Percentiles rank a stretch among this genome's conserved stretches.
Evolutionary conservation across 2,888 invertebrate species (phyloP).

Genomic region (Trissonchulus latispiculum): DNA sequence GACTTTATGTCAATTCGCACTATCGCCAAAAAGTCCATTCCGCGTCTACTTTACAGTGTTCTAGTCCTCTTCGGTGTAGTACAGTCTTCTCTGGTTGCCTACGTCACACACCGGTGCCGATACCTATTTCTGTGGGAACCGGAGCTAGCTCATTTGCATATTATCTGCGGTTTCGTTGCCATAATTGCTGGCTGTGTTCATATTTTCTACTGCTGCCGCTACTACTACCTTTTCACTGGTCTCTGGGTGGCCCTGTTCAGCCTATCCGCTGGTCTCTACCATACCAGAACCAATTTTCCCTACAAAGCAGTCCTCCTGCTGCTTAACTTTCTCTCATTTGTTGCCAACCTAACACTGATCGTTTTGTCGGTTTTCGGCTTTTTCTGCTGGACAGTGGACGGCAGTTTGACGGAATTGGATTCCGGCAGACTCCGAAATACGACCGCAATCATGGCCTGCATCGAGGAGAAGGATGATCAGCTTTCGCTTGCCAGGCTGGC

Average conservation of each 20-base stretch:
- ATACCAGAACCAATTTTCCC: conserved; percentile 12
- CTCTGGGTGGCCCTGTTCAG: neutral
- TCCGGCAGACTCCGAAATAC: neutral
- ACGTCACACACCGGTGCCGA: neutral
- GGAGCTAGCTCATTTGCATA: conserved; percentile 15
- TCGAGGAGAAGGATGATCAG: neutral
- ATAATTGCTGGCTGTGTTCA: conserved; percentile 9
- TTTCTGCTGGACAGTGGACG: neutral
- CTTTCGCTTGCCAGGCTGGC: conserved; percentile 4
- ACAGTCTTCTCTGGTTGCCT: neutral
- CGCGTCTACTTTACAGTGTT: neutral
- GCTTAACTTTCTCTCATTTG: neutral
- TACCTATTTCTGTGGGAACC: neutral
- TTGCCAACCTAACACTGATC: neutral
- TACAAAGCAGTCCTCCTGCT: neutral
- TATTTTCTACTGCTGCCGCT: conserved; percentile 13
- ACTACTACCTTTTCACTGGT: conserved; percentile 4
- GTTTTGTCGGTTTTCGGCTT: neutral
- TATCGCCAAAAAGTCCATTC: neutral
- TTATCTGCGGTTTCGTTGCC: neutral
- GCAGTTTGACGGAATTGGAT: neutral
- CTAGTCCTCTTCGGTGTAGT: neutral
- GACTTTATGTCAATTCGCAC: neutral
- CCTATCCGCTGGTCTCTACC: conserved; percentile 3
- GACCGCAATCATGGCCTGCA: neutral